Conservation (phyloP, 2,888 invertebrate genomes). For the Plebejus melissa region DNA sequence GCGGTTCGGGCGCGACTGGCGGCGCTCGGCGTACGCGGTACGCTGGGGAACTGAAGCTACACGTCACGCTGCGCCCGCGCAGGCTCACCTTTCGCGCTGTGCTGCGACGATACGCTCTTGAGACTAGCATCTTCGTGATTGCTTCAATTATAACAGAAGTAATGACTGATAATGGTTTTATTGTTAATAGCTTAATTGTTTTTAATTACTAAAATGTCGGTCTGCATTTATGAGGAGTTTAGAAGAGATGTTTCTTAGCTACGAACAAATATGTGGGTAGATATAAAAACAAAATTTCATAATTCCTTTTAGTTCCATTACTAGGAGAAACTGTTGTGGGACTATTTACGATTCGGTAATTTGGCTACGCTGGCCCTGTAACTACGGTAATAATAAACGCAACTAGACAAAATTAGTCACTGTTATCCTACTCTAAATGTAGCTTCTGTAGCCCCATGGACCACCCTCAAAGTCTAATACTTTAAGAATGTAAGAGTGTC, state of each 20-base stretch:
- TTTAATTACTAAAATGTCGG: background rate
- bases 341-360: no score
- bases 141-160: background rate
- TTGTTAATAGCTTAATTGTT: background rate
- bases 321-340: no score
- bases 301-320: no score
- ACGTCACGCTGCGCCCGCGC: constrained; percentile 74
- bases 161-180: background rate
- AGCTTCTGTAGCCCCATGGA: no score
- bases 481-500: no score
- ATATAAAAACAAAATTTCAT: no score
- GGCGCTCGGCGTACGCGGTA: constrained; percentile 37
- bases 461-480: no score
- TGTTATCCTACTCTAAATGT: no score
- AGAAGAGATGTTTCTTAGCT: background rate
- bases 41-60: constrained; percentile 57
- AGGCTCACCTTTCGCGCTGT: constrained; percentile 67
- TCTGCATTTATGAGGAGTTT: background rate
- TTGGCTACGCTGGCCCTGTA: no score
- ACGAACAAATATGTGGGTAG: no score
- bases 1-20: background rate
- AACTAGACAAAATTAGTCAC: no score
- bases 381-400: no score
- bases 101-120: constrained; percentile 48
- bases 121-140: constrained; percentile 42